A percentile compares a stretch with the other conserved stretches of the same genome.
Evolutionary conservation across 2,113 vertebrate species (phyloP).

Genomic region (Terrapene triunguis): DNA sequence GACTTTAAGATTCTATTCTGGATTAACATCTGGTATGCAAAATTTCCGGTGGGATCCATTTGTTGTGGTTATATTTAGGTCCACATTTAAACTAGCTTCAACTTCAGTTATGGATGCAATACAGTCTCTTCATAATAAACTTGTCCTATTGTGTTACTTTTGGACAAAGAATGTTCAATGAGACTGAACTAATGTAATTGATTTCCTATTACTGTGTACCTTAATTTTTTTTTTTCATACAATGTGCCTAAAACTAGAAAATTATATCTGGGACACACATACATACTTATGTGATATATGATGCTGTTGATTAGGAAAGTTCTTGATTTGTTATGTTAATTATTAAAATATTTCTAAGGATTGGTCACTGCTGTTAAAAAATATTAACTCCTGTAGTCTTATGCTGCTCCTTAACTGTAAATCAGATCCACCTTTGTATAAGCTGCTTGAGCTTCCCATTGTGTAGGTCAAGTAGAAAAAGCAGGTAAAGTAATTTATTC

Average conservation of each 20-base stretch:
- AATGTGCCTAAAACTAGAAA: not conserved
- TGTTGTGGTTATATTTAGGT: not conserved
- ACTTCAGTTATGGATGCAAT: fast-evolving
- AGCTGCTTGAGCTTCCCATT: not conserved
- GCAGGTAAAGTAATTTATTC: not conserved
- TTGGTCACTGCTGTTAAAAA: not conserved
- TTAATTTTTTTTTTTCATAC: constrained; percentile 5
- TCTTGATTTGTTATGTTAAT: not conserved
- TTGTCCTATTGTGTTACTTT: fast-evolving
- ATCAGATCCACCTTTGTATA: not conserved
- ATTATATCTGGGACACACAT: constrained; percentile 29
- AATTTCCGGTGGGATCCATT: not conserved
- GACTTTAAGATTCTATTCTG: not conserved
- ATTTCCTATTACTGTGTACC: constrained; percentile 52
- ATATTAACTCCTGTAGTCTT: fast-evolving
- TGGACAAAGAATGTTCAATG: fast-evolving
- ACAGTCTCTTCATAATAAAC: not conserved
- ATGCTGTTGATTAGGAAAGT: not conserved
- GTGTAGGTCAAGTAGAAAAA: not conserved
- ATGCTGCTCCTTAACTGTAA: not conserved
- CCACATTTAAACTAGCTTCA: not conserved
- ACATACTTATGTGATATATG: not conserved
- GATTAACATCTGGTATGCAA: not conserved
- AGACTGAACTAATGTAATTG: not conserved
- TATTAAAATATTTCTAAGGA: not conserved